Percentiles rank a stretch among this genome's conserved stretches.
Evolutionary conservation across 2,888 invertebrate genomes (phyloP).

Genomic region (Rotaria magnacalcarata): DNA sequence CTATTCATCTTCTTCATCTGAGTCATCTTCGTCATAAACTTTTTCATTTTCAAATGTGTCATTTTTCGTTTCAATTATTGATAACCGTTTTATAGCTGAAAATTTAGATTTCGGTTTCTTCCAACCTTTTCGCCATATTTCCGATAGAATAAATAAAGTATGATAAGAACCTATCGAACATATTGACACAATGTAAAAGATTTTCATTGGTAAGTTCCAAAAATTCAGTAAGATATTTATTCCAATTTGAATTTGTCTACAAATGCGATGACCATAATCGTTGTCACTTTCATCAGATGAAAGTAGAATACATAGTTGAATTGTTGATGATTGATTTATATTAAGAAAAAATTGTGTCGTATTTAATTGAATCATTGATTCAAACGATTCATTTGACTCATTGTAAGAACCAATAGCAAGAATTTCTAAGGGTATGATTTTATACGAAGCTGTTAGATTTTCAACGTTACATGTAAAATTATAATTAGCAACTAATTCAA

Average conservation of each 20-base stretch:
- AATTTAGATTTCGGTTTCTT: neutral
- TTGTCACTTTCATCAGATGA: neutral
- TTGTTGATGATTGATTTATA: neutral
- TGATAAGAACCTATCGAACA: neutral
- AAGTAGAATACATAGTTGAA: neutral
- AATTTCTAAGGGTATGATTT: neutral
- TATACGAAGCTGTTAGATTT: neutral
- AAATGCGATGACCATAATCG: no score
- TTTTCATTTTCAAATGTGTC: slow-evolving; percentile 22
- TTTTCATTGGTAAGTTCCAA: neutral
- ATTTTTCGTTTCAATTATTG: neutral
- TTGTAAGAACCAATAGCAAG: neutral
- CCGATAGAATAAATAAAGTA: neutral
- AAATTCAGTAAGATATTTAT: neutral
- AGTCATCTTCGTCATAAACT: neutral
- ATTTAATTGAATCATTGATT: neutral
- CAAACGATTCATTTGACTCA: neutral
- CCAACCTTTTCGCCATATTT: neutral
- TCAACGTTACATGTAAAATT: neutral
- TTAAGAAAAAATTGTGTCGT: neutral
- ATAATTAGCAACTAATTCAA: neutral
- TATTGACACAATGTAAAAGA: neutral
- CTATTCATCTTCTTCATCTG: neutral
- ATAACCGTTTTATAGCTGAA: neutral
- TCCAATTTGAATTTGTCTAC: neutral